Evolutionary conservation across 2,797 vertebrate species (phyloP).

Genomic region (Poecilia picta): DNA sequence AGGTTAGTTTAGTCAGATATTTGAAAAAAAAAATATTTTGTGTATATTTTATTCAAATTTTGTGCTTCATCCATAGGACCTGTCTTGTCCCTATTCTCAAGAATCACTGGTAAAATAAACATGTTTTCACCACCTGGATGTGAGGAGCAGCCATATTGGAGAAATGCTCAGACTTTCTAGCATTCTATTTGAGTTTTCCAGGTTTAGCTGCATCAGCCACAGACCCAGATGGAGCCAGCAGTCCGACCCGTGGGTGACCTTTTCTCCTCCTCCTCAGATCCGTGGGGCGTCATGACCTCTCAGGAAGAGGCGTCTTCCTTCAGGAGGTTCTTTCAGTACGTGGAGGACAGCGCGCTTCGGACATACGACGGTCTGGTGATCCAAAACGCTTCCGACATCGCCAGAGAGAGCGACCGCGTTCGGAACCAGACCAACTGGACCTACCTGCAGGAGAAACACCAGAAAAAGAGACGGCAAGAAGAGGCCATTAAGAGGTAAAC

Average conservation of each 20-base stretch:
- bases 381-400: constrained; percentile 90
- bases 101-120: neutral
- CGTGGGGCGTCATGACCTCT: constrained; percentile 86
- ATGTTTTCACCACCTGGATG: neutral
- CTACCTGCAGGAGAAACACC: constrained; percentile 94
- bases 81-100: too few relatives aligned
- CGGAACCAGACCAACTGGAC: constrained; percentile 93
- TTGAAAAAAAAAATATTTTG: too few relatives aligned
- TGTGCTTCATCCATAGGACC: too few relatives aligned
- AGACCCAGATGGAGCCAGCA: neutral
- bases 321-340: constrained; percentile 90
- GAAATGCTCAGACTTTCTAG: neutral
- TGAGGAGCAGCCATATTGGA: neutral
- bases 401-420: constrained; percentile 88
- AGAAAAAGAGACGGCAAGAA: constrained; percentile 93
- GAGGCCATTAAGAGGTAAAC: constrained; percentile 92
- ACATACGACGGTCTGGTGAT: constrained; percentile 95
- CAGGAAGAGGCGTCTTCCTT: constrained; percentile 86
- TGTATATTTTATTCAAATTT: too few relatives aligned
- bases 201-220: neutral
- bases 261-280: constrained; percentile 58
- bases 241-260: neutral
- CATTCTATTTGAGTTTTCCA: too few relatives aligned
- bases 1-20: too few relatives aligned
- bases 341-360: constrained; percentile 94